Conservation (phyloP, 1,140 invertebrate genomes). For the Drosophila subpulchrella region DNA sequence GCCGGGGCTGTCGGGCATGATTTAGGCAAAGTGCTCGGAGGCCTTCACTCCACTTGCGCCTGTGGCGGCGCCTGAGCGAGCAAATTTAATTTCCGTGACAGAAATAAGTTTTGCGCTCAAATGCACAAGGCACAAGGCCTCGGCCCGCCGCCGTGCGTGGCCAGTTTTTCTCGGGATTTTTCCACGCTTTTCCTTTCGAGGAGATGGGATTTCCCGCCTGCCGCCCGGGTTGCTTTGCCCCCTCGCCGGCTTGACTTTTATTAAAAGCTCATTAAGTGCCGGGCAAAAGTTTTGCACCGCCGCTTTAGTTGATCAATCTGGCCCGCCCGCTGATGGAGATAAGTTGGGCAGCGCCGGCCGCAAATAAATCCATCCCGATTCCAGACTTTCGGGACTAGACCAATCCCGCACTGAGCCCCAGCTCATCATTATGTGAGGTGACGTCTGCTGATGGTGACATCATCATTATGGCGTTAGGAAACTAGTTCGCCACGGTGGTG, state of each 20-base stretch:
- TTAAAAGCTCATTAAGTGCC: slow-evolving; percentile 80
- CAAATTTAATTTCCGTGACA: slow-evolving; percentile 83
- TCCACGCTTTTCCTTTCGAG: slow-evolving; percentile 26
- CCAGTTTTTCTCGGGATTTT: slow-evolving; percentile 45
- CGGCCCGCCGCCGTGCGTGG: slow-evolving; percentile 48
- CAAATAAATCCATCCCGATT: slow-evolving; percentile 65
- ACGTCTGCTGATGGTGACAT: slow-evolving; percentile 60
- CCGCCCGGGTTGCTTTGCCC: neutral
- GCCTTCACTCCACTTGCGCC: slow-evolving; percentile 55
- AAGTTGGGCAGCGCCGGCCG: slow-evolving; percentile 39
- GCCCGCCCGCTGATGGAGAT: slow-evolving; percentile 39
- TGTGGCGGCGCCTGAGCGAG: slow-evolving; percentile 62
- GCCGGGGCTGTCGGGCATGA: slow-evolving; percentile 75
- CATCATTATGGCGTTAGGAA: slow-evolving; percentile 66
- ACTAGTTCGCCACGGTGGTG: slow-evolving; percentile 36
- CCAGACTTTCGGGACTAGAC: slow-evolving; percentile 20
- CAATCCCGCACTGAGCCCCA: slow-evolving; percentile 10
- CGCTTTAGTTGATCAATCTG: slow-evolving; percentile 57
- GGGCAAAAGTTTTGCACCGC: slow-evolving; percentile 58
- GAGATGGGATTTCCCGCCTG: slow-evolving; percentile 8
- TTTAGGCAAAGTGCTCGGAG: slow-evolving; percentile 77
- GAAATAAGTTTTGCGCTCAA: slow-evolving; percentile 83
- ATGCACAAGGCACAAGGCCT: slow-evolving; percentile 66
- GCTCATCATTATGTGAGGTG: slow-evolving; percentile 47
- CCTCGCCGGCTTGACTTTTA: slow-evolving; percentile 67